These are phyloP conservation scores for Bubo blakistoni DNA, from an alignment of 2,113 vertebrate species.

Conservation along the genomic window DNA sequence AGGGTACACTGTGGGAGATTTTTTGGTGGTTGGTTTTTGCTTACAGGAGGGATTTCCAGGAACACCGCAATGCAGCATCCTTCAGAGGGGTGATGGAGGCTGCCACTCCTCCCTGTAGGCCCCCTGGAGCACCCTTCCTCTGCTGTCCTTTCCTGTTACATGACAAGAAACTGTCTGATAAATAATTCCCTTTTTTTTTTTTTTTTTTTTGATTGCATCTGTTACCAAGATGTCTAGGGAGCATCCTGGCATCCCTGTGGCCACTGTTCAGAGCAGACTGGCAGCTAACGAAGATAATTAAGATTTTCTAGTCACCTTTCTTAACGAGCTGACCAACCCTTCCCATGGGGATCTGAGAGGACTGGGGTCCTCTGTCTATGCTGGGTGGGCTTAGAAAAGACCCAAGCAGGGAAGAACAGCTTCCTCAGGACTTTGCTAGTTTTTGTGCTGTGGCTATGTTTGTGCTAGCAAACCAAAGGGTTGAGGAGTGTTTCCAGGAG, in stretches of 20 bases:
- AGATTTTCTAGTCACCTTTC: background rate
- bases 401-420: background rate
- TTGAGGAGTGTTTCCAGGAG: background rate
- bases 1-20: fast-evolving
- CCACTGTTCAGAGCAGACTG: background rate
- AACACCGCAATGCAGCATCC: background rate
- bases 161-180: background rate
- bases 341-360: background rate
- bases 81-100: background rate
- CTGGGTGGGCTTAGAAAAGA: background rate
- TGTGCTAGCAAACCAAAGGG: background rate
- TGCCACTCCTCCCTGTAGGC: background rate
- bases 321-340: background rate
- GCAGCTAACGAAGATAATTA: background rate
- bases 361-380: background rate
- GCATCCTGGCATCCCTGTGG: background rate
- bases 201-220: background rate
- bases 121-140: background rate
- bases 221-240: background rate
- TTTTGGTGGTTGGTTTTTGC: background rate
- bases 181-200: background rate
- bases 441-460: background rate
- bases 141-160: background rate
- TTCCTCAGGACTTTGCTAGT: background rate
- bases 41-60: background rate